Evolutionary conservation across 2,888 invertebrate species (phyloP), one percentile per base, ranked within the genome.

Genomic region (Plagiodera versicolora): DNA sequence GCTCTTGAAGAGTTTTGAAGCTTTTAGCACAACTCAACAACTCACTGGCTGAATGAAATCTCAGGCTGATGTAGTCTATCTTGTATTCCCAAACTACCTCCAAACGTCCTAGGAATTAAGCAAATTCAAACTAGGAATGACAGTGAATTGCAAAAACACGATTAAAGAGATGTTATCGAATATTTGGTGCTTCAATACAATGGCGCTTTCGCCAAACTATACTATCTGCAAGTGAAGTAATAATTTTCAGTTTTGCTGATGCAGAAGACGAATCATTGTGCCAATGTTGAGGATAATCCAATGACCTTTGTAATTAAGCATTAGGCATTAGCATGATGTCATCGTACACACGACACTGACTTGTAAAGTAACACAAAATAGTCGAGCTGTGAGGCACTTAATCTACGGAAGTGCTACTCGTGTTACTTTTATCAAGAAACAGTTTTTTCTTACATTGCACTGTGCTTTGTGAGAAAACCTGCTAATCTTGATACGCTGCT

Each of bases 391-490:
- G 32, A 14, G 39, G 39, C 39, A 39, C 14, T 39, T 39, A 39
- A 39, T 39, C 39, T 39, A 39, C 39, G 39, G 39, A 39, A 39
- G 39, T 39, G 39, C n/a, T n/a, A 14, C 39, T 39, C 39, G 14
- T 14, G 39, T 39, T 39, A 39, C 39, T 39, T 39, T 39, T 39
- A 39, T 39, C 39, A 14, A 11, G 39, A 39, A 39, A 39, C 39
- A 4, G 39, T 39, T 39, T 39, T 14, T 39, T 39, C 39, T 39
- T n/a, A 39, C 14, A 39, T 39, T 39, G 14, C 39, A 39, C 39
- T 39, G n/a, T n/a, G 39, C 39, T 39, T 39, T 39, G 14, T 39
- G 39, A 39, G 39, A 39, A 39, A 39, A 39, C 39, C 39, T 39
- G 39, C 39, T 39, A 39, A 39, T 39, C 39, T 39, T 14, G 39